Evolutionary conservation across 2,888 invertebrate species (phyloP).

Genomic region (Caenorhabditis japonica): DNA sequence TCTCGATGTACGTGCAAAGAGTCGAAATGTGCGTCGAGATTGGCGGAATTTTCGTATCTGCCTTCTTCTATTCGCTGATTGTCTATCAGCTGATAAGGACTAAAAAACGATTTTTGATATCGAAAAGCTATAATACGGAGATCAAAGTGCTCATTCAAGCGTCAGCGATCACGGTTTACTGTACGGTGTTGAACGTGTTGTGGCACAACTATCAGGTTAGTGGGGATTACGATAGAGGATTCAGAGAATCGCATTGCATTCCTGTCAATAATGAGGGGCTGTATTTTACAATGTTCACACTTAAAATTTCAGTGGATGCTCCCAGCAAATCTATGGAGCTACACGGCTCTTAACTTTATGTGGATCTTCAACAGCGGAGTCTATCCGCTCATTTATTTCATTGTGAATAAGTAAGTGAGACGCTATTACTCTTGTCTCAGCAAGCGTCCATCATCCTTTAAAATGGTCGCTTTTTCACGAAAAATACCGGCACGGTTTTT

Average conservation of each 20-base stretch:
- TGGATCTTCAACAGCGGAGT: constrained; percentile 72
- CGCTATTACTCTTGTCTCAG: too few species aligned
- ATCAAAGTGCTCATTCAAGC: constrained; percentile 70
- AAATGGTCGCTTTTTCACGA: background rate
- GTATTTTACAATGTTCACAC: too few species aligned
- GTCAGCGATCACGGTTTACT: constrained; percentile 69
- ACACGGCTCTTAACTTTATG: constrained; percentile 69
- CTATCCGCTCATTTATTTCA: constrained; percentile 69
- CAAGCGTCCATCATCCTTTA: too few species aligned
- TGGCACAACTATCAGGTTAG: constrained; percentile 70
- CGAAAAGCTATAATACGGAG: constrained; percentile 63
- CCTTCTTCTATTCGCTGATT: constrained; percentile 65
- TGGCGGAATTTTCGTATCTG: constrained; percentile 66
- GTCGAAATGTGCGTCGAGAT: constrained; percentile 70
- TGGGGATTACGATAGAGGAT: background rate
- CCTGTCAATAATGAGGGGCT: too few species aligned
- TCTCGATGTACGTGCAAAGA: constrained; percentile 58
- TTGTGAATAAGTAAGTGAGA: constrained; percentile 62
- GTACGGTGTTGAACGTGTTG: constrained; percentile 66
- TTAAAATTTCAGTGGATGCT: constrained; percentile 57
- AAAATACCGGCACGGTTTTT: background rate
- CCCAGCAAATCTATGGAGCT: constrained; percentile 62
- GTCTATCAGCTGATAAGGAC: constrained; percentile 60
- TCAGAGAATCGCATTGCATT: background rate
- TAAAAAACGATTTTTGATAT: constrained; percentile 55